Percentiles rank a stretch among this genome's conserved stretches.
These are phyloP conservation scores for Coccyzus lansbergi DNA, from an alignment of 2,797 vertebrate genomes.

Conservation along the genomic window DNA sequence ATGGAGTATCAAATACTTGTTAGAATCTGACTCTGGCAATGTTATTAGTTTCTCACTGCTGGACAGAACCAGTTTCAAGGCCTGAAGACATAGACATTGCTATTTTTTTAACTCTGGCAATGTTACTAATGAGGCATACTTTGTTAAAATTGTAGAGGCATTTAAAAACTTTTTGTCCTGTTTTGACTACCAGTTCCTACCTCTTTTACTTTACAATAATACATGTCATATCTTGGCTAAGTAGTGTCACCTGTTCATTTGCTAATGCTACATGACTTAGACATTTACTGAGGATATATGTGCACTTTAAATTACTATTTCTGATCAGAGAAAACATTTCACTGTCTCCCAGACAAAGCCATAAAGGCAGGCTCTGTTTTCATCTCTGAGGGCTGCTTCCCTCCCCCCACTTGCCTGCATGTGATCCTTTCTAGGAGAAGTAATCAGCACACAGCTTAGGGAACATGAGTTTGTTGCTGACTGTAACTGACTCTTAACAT, in stretches of 20 bases:
- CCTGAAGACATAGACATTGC: not conserved
- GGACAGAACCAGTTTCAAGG: not conserved
- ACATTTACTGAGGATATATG: accelerated
- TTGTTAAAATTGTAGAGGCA: not conserved
- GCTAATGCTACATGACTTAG: not conserved
- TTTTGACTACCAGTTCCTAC: not conserved
- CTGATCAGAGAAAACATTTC: not conserved
- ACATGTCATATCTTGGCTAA: not conserved
- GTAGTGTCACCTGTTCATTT: not conserved
- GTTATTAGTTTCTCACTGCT: not conserved
- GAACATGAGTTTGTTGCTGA: conserved; percentile 51
- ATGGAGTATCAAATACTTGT: not conserved
- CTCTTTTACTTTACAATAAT: not conserved
- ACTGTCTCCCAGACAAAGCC: not conserved
- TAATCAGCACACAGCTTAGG: conserved; percentile 59
- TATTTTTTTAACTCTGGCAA: not conserved
- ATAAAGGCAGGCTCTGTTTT: conserved; percentile 24
- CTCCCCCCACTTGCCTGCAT: conserved; percentile 13
- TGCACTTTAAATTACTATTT: not conserved
- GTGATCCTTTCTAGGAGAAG: conserved; percentile 34
- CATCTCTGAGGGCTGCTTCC: not conserved
- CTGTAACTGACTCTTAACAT: conserved; percentile 8
- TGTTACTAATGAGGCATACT: not conserved
- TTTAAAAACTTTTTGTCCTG: not conserved
- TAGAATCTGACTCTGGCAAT: not conserved